Evolutionary conservation across 2,888 invertebrate genomes (phyloP), one percentile per base, ranked within the genome.

Genomic region (Aromia moschata): DNA sequence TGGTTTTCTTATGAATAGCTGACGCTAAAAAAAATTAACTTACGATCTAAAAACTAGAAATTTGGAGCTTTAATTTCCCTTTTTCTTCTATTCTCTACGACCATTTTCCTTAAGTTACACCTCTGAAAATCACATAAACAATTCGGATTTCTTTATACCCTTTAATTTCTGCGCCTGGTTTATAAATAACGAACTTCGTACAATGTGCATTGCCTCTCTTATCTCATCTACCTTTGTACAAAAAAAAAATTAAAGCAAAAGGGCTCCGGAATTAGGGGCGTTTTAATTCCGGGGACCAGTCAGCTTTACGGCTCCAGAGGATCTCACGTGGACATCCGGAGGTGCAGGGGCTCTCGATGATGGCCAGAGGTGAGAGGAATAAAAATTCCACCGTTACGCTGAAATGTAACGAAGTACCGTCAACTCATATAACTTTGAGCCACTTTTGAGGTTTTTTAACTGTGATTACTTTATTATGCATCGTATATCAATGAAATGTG

Each of bases 301-400:
- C 78, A 78, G 78, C 78, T 78, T 77, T 68, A 72, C 78, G 77
- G 78, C 56, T 78, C 77, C 25, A 30, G 11, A 56, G 45, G 75
- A 77, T 76, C 75, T 75, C 78, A 78, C 77, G 53, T 78, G 73
- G 72, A 70, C 64, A 65, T 71, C 70, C 74, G 62, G 69, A 67
- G 14, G 37, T 37, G 38, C 49, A 18, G 38, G 17, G 18, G 51
- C 25, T 16, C 31, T 25, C 31, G 31, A 60, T 60, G 52, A 38
- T 20, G 44, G 12, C 74, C 76, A 78, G 77, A 74, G 78, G 77
- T 78, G 78, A 77, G 74, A 77, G 78, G 72, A 68, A 64, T 44
- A 1, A 12, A 59, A 20, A 46, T 36, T 70, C 73, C 78, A 74
- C 78, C 78, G 75, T 71, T 78, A 75, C 78, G 76, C 78, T 78